Conservation (phyloP, 2,888 invertebrate species). For the Trachelus tabidus region DNA sequence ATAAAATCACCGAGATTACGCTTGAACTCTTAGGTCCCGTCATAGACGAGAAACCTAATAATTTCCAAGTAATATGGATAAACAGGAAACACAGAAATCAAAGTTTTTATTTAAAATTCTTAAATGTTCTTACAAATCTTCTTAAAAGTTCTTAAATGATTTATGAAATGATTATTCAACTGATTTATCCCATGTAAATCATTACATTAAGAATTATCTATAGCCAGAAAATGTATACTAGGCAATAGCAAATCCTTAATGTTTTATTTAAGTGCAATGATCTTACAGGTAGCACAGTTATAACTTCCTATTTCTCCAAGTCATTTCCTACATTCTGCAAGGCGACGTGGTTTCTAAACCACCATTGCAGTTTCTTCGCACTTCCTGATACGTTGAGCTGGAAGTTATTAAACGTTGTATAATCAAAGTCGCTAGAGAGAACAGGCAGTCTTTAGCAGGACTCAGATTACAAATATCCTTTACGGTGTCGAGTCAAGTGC, state of each 20-base stretch:
- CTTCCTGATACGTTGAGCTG: background rate
- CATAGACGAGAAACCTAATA: too few species aligned
- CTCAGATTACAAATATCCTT: background rate
- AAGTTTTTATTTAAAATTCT: background rate
- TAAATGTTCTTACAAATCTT: too few species aligned
- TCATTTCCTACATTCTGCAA: background rate
- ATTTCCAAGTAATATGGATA: too few species aligned
- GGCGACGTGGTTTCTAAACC: background rate
- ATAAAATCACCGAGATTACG: too few species aligned
- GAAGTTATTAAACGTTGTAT: background rate
- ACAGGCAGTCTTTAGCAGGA: background rate
- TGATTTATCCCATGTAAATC: too few species aligned
- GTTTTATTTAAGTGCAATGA: background rate
- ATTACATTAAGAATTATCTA: background rate
- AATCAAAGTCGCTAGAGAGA: background rate
- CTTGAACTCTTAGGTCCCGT: too few species aligned
- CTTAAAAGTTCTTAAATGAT: background rate
- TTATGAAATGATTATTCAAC: background rate
- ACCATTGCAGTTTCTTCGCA: background rate
- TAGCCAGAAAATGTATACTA: background rate
- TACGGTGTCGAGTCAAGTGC: background rate
- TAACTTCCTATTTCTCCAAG: background rate
- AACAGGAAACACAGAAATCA: too few species aligned
- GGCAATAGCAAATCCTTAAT: background rate
- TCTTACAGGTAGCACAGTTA: background rate